Base-by-base conservation (phyloP, 1,140 invertebrate genomes). In the Notospermus geniculatus region DNA sequence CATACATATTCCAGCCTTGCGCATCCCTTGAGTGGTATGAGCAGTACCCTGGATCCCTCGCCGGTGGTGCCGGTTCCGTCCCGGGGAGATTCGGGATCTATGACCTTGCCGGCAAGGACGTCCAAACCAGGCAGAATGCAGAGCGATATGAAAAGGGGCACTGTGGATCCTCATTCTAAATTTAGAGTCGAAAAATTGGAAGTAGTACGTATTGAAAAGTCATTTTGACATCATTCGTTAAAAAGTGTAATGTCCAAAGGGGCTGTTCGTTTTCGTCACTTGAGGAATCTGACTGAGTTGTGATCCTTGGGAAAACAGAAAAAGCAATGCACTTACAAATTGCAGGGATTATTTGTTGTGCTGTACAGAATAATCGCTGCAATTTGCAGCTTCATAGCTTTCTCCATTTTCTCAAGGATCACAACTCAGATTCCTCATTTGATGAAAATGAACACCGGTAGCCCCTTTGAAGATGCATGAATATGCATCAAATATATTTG, bases 111-210 rank as follows among this genome's bases (percentile, higher is more conserved):
- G n/a, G 46, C 46, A 23, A 4, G 19, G 19, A 50, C 46, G n/a
- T 27, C 46, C n/a, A 50, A 19, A 19, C 46, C 19, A 9, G 4
- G 5, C 5, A 50, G 9, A 50, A 19, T 27, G 9, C 46, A 50
- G 4, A 19, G 46, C n/a, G 25, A 50, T 23, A 5, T 27, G 46
- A 36, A 36, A 15, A 36, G 15, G 32, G 32, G 32, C 9, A 71
- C 72, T 2, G 53, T 75, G 19, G 73, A 72, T 67, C 71, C 72
- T 17, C 57, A 69, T 50, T 69, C 64, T 23, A 68, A 66, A 55
- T 57, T 75, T 32, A 71, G 73, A 60, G 66, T 74, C 23, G 72
- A 71, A 39, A 75, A 72, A 59, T 43, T 71, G 36, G 64, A 73
- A 65, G 65, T 68, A 43, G 71, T 73, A 64, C 61, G 71, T 62